phyloP scores from a whole-genome alignment of 2,888 invertebrate species.

The Ethmia dodecea region DNA sequence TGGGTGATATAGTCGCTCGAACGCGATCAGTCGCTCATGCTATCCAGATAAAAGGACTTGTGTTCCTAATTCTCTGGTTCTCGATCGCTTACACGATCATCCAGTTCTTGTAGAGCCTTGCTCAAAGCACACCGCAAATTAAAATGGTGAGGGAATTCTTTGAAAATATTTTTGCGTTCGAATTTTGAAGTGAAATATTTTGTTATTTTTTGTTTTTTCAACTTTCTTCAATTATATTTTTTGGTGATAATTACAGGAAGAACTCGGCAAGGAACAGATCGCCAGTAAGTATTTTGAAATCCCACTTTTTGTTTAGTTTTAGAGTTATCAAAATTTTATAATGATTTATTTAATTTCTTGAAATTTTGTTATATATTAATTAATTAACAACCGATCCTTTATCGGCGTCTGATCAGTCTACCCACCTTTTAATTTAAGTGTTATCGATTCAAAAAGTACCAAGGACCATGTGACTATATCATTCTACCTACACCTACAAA shows the following conservation, averaged over 20 bases:
- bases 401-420: too few relatives aligned
- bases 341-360: too few relatives aligned
- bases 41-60: slow-evolving; percentile 66
- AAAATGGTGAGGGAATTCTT: slow-evolving; percentile 45
- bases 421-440: too few relatives aligned
- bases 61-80: slow-evolving; percentile 60
- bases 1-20: slow-evolving; percentile 59
- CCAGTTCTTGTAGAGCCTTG: slow-evolving; percentile 35
- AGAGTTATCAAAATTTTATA: neutral
- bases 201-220: too few relatives aligned
- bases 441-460: too few relatives aligned
- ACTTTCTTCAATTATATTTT: too few relatives aligned
- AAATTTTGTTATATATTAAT: too few relatives aligned
- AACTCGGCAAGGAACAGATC: slow-evolving; percentile 87
- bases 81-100: slow-evolving; percentile 51
- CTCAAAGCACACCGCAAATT: slow-evolving; percentile 7
- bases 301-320: too few relatives aligned
- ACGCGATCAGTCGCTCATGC: slow-evolving; percentile 62
- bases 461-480: too few relatives aligned
- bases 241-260: slow-evolving; percentile 78
- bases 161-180: slow-evolving; percentile 8
- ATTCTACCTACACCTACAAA: too few relatives aligned
- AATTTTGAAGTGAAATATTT: neutral
- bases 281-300: slow-evolving; percentile 85
- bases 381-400: too few relatives aligned